phyloP scores from a whole-genome alignment of 2,113 vertebrate genomes.

The Anser cygnoides region DNA sequence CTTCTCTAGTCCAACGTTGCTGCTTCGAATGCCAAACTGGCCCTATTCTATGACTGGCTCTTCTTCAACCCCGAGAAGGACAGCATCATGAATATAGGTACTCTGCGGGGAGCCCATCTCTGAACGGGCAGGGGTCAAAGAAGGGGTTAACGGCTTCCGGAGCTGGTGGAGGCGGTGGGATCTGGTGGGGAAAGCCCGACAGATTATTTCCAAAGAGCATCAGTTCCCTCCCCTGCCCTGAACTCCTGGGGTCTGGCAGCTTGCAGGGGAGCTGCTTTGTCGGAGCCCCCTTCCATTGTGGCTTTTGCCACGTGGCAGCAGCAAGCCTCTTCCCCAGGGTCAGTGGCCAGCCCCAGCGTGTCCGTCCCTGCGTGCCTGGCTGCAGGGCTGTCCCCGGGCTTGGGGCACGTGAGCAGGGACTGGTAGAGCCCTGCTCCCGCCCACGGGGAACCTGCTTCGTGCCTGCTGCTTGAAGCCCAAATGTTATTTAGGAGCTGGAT shows the following conservation, averaged over 20 bases:
- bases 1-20: constrained; percentile 91
- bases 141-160: not conserved
- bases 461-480: fast-evolving
- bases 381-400: not conserved
- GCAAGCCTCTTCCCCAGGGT: not conserved
- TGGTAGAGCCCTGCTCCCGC: not conserved
- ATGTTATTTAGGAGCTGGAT: not conserved
- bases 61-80: constrained; percentile 98
- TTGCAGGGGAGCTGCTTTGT: not conserved
- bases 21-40: constrained; percentile 96
- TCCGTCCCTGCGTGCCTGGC: not conserved
- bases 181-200: not conserved
- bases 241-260: not conserved
- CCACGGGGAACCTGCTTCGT: not conserved
- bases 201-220: not conserved
- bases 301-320: fast-evolving
- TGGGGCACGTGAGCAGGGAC: not conserved
- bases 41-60: constrained; percentile 97
- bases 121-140: fast-evolving
- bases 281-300: not conserved
- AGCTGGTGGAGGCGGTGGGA: not conserved
- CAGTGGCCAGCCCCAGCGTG: fast-evolving
- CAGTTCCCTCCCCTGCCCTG: not conserved
- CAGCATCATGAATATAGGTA: constrained; percentile 99
- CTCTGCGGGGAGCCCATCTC: fast-evolving